Conservation (phyloP, 2,888 invertebrate genomes). For the Ichneumon xanthorius region DNA sequence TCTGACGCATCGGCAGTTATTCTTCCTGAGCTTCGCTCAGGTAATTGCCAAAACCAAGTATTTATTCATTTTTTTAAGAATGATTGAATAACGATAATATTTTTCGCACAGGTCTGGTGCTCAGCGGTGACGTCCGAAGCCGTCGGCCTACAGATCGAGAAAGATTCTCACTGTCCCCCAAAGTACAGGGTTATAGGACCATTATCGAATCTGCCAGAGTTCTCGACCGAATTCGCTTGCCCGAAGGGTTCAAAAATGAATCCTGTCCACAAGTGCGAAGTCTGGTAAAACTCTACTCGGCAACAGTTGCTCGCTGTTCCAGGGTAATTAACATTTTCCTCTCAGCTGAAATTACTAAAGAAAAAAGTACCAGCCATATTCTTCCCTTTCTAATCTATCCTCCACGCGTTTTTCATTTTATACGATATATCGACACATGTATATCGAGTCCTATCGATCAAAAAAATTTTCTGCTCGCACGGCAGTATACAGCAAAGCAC, state of each 20-base stretch:
- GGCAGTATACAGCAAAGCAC: conserved; percentile 61
- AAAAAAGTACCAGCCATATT: conserved; percentile 46
- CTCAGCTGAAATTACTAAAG: conserved; percentile 20
- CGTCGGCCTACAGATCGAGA: conserved; percentile 93
- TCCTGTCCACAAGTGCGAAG: conserved; percentile 93
- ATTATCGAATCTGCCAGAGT: conserved; percentile 93
- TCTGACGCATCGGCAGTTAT: conserved; percentile 95
- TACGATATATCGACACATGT: conserved; percentile 43
- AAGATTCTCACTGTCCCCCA: conserved; percentile 96
- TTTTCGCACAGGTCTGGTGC: conserved; percentile 92
- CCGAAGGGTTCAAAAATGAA: conserved; percentile 92
- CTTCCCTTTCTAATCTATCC: conserved; percentile 35
- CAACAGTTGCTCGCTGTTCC: background rate
- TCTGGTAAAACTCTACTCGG: conserved; percentile 89
- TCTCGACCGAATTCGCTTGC: conserved; percentile 93
- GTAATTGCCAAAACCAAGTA: conserved; percentile 83
- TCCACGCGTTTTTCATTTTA: conserved; percentile 49
- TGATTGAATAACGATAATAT: conserved; percentile 5
- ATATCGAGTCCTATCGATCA: conserved; percentile 48
- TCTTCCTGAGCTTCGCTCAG: conserved; percentile 98
- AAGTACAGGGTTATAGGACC: conserved; percentile 95
- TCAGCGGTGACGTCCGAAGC: conserved; percentile 95
- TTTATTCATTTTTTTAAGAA: background rate
- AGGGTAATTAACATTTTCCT: conserved; percentile 3
- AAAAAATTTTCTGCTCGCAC: conserved; percentile 49